Evolutionary conservation across 2,113 vertebrate species (phyloP), one percentile per base, ranked within the genome.

Genomic region (Bos taurus): DNA sequence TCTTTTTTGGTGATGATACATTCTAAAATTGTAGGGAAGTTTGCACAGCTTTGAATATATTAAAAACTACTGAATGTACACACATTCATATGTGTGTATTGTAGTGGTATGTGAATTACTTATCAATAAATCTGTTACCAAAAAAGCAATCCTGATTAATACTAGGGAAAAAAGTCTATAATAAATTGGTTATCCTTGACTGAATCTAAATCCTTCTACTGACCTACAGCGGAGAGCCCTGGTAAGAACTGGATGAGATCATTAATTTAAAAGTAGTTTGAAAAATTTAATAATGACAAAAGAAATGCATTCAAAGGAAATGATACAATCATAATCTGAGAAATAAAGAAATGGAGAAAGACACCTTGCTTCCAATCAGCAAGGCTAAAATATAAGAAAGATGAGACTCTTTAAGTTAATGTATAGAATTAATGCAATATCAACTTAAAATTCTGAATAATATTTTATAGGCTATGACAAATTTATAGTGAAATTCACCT

Each of bases 381-480:
- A 98, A 97, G 11, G 12, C 40, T 95, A 91, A 97, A 97, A 56
- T 93, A 78, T 64, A 91, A 88, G 40, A 92, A 86, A 78, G 9
- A 48, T 81, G 52, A 89, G 36, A 86, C 10, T 88, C 17, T 60
- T 87, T 64, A 91, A 92, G 60, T 62, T 77, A 93, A 89, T 86
- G 2, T 36, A 86, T 50, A 89, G 30, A 91, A 80, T 91, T 93
- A 77, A 85, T 78, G 48, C 7, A 88, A 59, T 78, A 28, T 67
- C 23, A 97, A 78, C 92, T 67, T 71, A 82, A 84, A 83, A 81
- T 59, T 94, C 33, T 64, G 30, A 2, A 81, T 9, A 7, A 62
- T 83, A 86, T 78, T 84, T 93, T 91, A 84, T 2, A 93, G 33
- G 84, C 17, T 48, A 85, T 97, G 36, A 77, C n/a, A 97, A 86